Base-by-base conservation (phyloP, 2,888 invertebrate species). In the Diploptera punctata region DNA sequence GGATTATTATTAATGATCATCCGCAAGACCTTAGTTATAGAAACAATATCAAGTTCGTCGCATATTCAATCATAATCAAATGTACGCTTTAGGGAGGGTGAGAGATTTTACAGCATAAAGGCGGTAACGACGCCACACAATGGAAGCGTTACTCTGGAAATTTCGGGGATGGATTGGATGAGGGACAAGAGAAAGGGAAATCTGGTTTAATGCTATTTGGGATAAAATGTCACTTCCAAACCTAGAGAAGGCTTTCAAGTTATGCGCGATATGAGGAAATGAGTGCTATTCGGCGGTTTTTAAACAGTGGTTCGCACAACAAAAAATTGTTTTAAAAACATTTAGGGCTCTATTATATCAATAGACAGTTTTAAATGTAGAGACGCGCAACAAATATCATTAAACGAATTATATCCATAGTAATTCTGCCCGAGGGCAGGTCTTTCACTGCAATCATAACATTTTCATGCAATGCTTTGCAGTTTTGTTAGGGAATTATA, bases 21-120 rank as follows among this genome's bases (percentile, higher is more conserved):
- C 60, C 24, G 38, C 52, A 49, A 49, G 60, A 69, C 69, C 60
- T 69, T 31, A 33, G 54, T 31, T 26, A 54, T 47, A 69, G 57
- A 57, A 69, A 57, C 57, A 69, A 69, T 57, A 69, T 54, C 43
- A 33, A 38, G 38, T 60, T 43, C 69, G 57, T 54, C 69, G 70
- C 61, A 62, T 70, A 70, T 70, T 70, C 70, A 70, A 70, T 70
- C 70, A 70, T 70, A 70, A 70, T 70, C 61, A 70, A 62, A 70
- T 70, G 62, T 65, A 65, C 24, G 47, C 38, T 49, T 47, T 62
- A 70, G 61, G 43, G 60, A 38, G 13, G 29, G 68, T 31, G 52
- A 68, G 57, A 47, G 24, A 61, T 62, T 70, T 70, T 61, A 70
- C 70, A 70, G 62, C 70, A 70, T 61, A 70, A 70, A 70, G 70